phyloP scores from a whole-genome alignment of 1,140 invertebrate genomes.

The Bombus haemorrhoidalis region DNA sequence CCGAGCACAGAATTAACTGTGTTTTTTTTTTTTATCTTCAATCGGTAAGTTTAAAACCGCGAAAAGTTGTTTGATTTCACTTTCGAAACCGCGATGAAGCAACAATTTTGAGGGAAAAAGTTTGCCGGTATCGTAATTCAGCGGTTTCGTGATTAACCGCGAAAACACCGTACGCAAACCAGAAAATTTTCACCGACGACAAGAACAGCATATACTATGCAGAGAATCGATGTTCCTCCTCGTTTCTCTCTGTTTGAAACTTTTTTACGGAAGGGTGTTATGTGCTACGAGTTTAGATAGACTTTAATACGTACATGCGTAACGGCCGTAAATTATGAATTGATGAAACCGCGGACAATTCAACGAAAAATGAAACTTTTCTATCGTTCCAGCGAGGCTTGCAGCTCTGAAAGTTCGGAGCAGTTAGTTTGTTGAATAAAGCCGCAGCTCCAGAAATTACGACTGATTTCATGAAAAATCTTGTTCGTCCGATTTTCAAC shows the following conservation, averaged over 20 bases:
- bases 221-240: not conserved
- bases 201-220: not conserved
- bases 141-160: constrained; percentile 8
- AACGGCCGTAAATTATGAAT: not conserved
- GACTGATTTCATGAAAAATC: constrained; percentile 26
- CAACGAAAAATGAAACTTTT: constrained; percentile 13
- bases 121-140: constrained; percentile 13
- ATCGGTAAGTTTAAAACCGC: not conserved
- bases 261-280: not conserved
- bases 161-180: not conserved
- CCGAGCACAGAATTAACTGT: not conserved
- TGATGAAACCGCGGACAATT: not conserved
- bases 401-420: not conserved
- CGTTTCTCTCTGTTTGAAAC: not conserved
- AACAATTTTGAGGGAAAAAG: not conserved
- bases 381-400: not conserved
- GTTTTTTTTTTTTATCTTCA: not conserved
- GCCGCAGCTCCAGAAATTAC: not conserved
- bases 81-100: not conserved
- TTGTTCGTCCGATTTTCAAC: not conserved
- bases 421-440: constrained; percentile 7
- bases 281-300: not conserved
- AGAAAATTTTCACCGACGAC: constrained; percentile 1
- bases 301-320: not conserved
- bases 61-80: not conserved